Base-by-base conservation (phyloP, 2,888 invertebrate genomes). In the Caenorhabditis auriculariae region DNA sequence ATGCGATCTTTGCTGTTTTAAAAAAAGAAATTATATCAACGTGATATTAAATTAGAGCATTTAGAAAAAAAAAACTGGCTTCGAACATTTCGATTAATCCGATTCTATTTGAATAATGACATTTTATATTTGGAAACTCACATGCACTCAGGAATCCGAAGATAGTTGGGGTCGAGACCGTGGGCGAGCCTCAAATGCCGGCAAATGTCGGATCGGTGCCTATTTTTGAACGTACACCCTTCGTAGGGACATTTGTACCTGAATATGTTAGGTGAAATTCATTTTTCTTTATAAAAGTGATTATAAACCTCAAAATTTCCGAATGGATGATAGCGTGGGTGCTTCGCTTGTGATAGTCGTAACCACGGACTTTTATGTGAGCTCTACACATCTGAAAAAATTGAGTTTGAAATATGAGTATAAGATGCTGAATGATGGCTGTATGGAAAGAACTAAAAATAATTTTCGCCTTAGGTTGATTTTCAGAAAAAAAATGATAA, bases 261-360 rank as follows among this genome's bases (percentile, higher is more conserved):
- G 50, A 15, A 50, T 54, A 41, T 38, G n/a, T 19, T 4, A 19
- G 4, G 7, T 15, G 0, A n/a, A 15, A 17, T 7, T 4, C 5
- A 19, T n/a, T 6, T 17, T 38, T 7, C 5, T 38, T 38, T 4
- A 15, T 4, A 4, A 17, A 19, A 4, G 38, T 19, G n/a, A 19
- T 4, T 4, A n/a, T n/a, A n/a, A n/a, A 58, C 60, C 51, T 54
- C 23, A 39, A 37, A 7, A 60, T 29, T 26, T 19, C n/a, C 0
- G 54, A 51, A 24, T 60, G 60, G 23, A 54, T 47, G 5, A 60
- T 54, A 15, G 60, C 60, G 32, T 60, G 60, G 19, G 43, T 41
- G 32, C 51, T 46, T 21, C 60, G 19, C 29, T 54, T 54, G 23
- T 46, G 38, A 12, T 44, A 54, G 27, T 60, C 60, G 2, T 48